A percentile compares a stretch with the other conserved stretches of the same genome.
Evolutionary conservation across 2,113 vertebrate species (phyloP).

Genomic region (Nothocercus julius): DNA sequence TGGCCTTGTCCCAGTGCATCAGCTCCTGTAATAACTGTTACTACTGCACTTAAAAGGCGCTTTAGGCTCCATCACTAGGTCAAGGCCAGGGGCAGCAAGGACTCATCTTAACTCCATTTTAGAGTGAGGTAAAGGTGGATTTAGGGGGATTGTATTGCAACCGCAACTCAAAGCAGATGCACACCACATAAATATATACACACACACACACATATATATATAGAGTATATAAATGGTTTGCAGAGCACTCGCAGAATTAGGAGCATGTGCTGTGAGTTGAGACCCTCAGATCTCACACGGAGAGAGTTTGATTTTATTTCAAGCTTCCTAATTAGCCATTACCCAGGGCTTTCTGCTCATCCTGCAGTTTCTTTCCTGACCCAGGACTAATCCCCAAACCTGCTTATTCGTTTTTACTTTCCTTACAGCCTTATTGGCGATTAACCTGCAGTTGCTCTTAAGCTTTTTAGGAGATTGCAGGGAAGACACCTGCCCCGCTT

Average conservation of each 20-base stretch:
- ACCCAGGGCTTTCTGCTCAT: not conserved
- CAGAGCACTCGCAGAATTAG: not conserved
- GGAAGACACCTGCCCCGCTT: not conserved
- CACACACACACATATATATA: too few relatives aligned
- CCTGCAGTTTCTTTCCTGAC: constrained; percentile 24
- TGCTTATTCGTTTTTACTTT: constrained; percentile 60
- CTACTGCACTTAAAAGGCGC: not conserved
- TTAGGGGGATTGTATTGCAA: not conserved
- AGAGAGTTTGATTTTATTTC: constrained; percentile 14
- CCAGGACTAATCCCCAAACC: constrained; percentile 10
- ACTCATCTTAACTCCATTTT: not conserved
- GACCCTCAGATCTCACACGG: not conserved
- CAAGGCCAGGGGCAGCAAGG: not conserved
- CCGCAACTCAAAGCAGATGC: not conserved
- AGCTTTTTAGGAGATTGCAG: constrained; percentile 55
- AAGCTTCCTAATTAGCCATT: constrained; percentile 25
- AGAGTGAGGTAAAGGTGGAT: not conserved
- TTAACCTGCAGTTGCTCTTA: constrained; percentile 54
- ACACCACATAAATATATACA: too few relatives aligned
- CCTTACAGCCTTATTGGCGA: constrained; percentile 19
- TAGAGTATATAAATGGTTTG: not conserved
- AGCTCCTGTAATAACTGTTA: not conserved
- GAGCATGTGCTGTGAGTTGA: not conserved
- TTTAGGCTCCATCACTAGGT: not conserved
- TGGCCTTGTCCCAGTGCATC: not conserved